Evolutionary conservation across 2,113 vertebrate genomes (phyloP), one percentile per base, ranked within the genome.

Genomic region (Pao palembangensis): DNA sequence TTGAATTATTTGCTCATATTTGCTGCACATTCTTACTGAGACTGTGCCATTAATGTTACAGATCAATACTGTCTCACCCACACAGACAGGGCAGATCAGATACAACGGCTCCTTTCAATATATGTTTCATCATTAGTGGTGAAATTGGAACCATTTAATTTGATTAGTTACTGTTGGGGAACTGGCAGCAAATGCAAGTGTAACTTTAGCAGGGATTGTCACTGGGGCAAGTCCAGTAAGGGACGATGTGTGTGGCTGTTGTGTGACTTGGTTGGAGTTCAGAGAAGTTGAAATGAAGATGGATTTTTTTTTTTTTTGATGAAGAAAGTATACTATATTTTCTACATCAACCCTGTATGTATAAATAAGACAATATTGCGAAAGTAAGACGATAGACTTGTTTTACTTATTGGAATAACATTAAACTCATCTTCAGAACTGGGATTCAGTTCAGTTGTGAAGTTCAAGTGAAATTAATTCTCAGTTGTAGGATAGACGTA

Each of bases 101-200:
- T 20, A n/a, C 44, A 41, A 8, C 13, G 3, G 28, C 54, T 0
- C 6, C 2, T 10, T 19, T 63, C 8, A 38, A 38, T 38, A 10
- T 11, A 10, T 42, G 5, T 20, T 1, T 51, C 23, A 51, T 51
- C 11, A 5, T 28, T 25, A 14, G 17, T 63, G 67, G 48, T 48
- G 49, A 61, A 62, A 62, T 46, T 21, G 23, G 19, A 63, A 47
- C 43, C 15, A 4, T 16, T 61, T 15, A 44, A 44, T 44, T 14
- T 2, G 16, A 44, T 44, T 38, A 38, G 8, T 44, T 44, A 12
- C 43, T 44, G 43, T 44, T 15, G 7, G 43, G 43, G 43, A 44
- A 44, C 13, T 16, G 43, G 43, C 43, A 44, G 14, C 43, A 16
- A 44, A 44, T 44, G 43, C 43, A 14, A 44, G 15, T 44, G 43